Percentiles rank a stretch among this genome's conserved stretches.
phyloP scores from a whole-genome alignment of 2,113 vertebrate species.

The Tenebrosternarchus preto region DNA sequence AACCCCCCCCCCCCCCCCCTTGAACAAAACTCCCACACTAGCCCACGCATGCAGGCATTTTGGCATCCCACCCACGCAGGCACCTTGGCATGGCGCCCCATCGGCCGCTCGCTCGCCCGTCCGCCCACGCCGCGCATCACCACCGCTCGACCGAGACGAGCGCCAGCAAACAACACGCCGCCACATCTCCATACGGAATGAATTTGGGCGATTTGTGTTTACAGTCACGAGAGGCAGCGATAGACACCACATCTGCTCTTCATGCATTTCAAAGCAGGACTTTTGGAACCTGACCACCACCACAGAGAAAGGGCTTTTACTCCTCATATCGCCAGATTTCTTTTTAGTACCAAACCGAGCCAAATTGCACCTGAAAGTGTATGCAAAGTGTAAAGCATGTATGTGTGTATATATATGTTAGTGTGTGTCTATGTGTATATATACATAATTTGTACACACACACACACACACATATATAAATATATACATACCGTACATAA shows the following conservation, averaged over 20 bases:
- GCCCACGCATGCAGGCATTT: slow-evolving; percentile 67
- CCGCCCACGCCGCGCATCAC: slow-evolving; percentile 42
- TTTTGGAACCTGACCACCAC: not conserved
- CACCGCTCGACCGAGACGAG: slow-evolving; percentile 32
- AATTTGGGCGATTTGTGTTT: slow-evolving; percentile 19
- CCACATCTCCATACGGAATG: slow-evolving; percentile 15
- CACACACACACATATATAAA: not conserved
- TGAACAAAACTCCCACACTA: slow-evolving; percentile 65
- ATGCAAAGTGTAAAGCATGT: too few species aligned
- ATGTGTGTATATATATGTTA: too few species aligned
- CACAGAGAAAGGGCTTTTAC: not conserved
- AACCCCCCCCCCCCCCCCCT: slow-evolving; percentile 51
- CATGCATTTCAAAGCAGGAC: not conserved
- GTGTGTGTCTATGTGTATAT: slow-evolving; percentile 20
- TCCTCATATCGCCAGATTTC: not conserved
- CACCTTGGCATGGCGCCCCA: slow-evolving; percentile 39
- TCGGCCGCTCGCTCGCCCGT: not conserved
- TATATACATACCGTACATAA: not conserved
- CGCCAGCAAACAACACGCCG: slow-evolving; percentile 12
- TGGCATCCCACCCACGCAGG: slow-evolving; percentile 63
- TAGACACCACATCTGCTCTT: slow-evolving; percentile 15
- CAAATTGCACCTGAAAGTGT: slow-evolving; percentile 9
- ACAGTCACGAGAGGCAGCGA: slow-evolving; percentile 26
- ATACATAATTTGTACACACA: not conserved
- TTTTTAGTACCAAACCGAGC: too few species aligned